Base-by-base conservation (phyloP, 2,797 vertebrate species). In the Phataginus tricuspis region DNA sequence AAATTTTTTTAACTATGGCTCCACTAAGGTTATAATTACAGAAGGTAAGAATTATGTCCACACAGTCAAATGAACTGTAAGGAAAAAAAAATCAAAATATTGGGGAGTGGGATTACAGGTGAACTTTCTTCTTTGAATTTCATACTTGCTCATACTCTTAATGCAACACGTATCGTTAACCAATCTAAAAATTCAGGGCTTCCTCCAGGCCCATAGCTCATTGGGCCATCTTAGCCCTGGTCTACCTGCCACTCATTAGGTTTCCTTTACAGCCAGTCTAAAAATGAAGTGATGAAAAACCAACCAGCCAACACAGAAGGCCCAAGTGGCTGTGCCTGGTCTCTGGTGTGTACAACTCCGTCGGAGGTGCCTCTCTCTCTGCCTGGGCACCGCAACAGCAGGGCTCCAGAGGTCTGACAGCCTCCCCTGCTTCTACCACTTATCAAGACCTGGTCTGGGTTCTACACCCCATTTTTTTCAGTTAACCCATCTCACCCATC, bases 291-390 rank as follows among this genome's bases (percentile, higher is more conserved):
- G 37, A 61, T 45, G 18, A 71, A 63, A 95, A 69, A 37, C 23
- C 57, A 72, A 64, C 63, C 12, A 19, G 18, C 5, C 57, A 3
- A 29, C 4, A n/a, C 86, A 63, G 9, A 34, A 84, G 39, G 49
- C 42, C 63, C 1, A 0, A 45, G 27, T 2, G 25, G 18, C n/a
- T 23, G 8, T 4, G 72, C 51, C 13, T 71, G 55, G 0, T n/a
- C 57, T 39, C 9, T 13, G n/a, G 39, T 2, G 0, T 7, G 4
- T 0, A 2, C n/a, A 27, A 15, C 16, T 57, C 49, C 51, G 63
- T 39, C 42, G 34, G 49, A 77, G 27, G 53, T n/a, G 27, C n/a
- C 1, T 5, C 7, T 4, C 27, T 21, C 57, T 86, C 42, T 45
- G 25, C 59, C 19, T 25, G 45, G 66, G 34, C 10, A 15, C 53